A percentile compares a stretch with the other conserved stretches of the same genome.
These are phyloP conservation scores for Noctua fimbriata DNA, from an alignment of 2,888 invertebrate genomes.

Conservation along the genomic window DNA sequence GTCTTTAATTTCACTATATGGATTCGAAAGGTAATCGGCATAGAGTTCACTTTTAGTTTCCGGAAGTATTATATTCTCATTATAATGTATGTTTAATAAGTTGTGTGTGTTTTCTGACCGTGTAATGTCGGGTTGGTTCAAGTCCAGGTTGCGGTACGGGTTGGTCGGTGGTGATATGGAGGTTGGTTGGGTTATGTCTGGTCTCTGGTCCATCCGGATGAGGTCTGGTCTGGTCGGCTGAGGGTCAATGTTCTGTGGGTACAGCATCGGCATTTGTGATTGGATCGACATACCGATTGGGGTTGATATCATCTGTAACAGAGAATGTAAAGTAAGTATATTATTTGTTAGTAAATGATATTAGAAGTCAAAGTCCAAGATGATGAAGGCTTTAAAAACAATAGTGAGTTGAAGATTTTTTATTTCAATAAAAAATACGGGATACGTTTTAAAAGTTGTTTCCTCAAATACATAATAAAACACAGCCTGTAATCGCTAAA, in stretches of 20 bases:
- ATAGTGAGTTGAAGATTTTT: background rate
- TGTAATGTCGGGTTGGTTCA: constrained; percentile 34
- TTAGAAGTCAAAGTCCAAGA: background rate
- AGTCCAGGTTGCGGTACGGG: constrained; percentile 21
- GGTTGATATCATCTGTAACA: constrained; percentile 91
- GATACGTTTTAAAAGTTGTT: too few species aligned
- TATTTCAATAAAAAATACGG: background rate
- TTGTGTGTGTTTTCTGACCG: constrained; percentile 56
- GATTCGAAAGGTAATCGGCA: constrained; percentile 90
- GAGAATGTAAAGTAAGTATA: background rate
- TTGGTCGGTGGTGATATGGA: constrained; percentile 31
- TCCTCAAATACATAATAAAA: background rate
- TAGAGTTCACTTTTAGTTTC: constrained; percentile 82
- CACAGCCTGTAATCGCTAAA: background rate
- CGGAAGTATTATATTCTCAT: constrained; percentile 61
- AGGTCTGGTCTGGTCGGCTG: constrained; percentile 54
- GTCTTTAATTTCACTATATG: constrained; percentile 86
- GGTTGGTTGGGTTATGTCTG: constrained; percentile 49
- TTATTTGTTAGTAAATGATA: background rate
- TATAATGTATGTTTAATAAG: constrained; percentile 54
- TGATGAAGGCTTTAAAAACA: background rate
- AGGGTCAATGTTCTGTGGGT: constrained; percentile 72
- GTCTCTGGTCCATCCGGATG: constrained; percentile 30
- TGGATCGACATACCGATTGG: constrained; percentile 90
- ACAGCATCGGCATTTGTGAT: constrained; percentile 82